Base-by-base conservation (phyloP, 2,797 vertebrate genomes). In the Bryconaethiops microstoma region DNA sequence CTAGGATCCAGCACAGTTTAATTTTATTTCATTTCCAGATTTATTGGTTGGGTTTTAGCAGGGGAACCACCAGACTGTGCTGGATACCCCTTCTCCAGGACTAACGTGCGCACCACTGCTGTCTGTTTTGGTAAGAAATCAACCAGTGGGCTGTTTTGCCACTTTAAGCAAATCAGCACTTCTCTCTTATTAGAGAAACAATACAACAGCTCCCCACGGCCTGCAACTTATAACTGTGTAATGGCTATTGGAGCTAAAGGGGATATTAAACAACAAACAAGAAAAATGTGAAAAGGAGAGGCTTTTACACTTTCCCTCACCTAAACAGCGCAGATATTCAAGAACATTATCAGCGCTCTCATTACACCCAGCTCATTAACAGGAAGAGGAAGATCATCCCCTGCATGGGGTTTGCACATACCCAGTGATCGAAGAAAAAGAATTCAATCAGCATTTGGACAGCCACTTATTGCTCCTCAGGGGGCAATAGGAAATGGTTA, bases 401-500 rank as follows among this genome's bases (percentile, higher is more conserved):
- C 64, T 39, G 14, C 6, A 12, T 71, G 54, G 50, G 29, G 16
- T 74, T 77, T 67, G 62, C 5, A 0, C 74, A 19, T 64, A 21
- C 52, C 21, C 8, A 1, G 54, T 19, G 2, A 42, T 55, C 72
- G 17, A 39, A 29, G 40, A 79, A 64, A 65, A 71, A 72, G 29
- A 79, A 70, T 71, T 45, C 29, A 59, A 77, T 78, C 81, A 35
- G 21, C n/a, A 29, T 76, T n/a, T 63, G 57, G 76, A 84, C 70
- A 83, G 76, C 74, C 77, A 54, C 77, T 83, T 77, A 83, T 42
- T 80, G 63, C 57, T 73, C 65, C 59, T 19, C 23, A 42, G 76
- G 62, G 76, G 65, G 55, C 67, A 82, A 40, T 74, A 48, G 75
- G 70, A 81, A 77, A 70, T 19, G 60, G 84, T 82, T 78, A 81